Base-by-base conservation (phyloP, 2,797 vertebrate species). In the Adrianichthys oophorus region DNA sequence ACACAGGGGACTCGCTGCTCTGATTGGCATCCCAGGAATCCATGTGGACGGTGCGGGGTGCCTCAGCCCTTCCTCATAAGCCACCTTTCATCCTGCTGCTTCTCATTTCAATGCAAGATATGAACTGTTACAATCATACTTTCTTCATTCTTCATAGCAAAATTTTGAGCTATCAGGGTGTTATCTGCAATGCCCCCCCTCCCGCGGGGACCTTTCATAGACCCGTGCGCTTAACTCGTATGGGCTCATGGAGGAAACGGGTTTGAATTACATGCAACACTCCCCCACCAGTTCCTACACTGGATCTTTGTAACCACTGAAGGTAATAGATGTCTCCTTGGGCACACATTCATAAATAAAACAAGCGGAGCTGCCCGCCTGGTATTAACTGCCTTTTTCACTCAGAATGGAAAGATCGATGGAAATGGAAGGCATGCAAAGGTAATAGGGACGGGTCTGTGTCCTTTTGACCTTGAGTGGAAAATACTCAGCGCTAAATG, bases 311-410 rank as follows among this genome's bases (percentile, higher is more conserved):
- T 60, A 65, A 50, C 70, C 66, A 48, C 45, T 57, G 68, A 83
- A 72, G 75, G 85, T 87, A 89, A 90, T 80, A 72, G 81, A 90
- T 69, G 79, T 79, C 82, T 87, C 78, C 43, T 50, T 6, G 41
- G 77, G 62, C 62, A 50, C 57, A 49, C 62, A 79, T 80, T 89
- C 85, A 90, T 89, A 85, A 90, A 92, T 89, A 91, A 88, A 89
- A 87, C 76, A 91, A 74, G 72, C 43, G 0, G 15, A 50, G 63
- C 62, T 59, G 48, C 74, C 70, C 29, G 49, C 56, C 56, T 56
- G 74, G 64, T 76, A 82, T 85, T 79, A 82, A 71, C 79, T 78
- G 52, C 17, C 56, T 66, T 70, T 79, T 82, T 73, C 60, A 64
- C 44, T 24, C 66, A 41, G 79, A 82, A 80, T 21, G 64, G 66